Percentiles rank a stretch among this genome's conserved stretches.
Evolutionary conservation across 2,888 invertebrate genomes (phyloP).

Genomic region (Hyles lineata): DNA sequence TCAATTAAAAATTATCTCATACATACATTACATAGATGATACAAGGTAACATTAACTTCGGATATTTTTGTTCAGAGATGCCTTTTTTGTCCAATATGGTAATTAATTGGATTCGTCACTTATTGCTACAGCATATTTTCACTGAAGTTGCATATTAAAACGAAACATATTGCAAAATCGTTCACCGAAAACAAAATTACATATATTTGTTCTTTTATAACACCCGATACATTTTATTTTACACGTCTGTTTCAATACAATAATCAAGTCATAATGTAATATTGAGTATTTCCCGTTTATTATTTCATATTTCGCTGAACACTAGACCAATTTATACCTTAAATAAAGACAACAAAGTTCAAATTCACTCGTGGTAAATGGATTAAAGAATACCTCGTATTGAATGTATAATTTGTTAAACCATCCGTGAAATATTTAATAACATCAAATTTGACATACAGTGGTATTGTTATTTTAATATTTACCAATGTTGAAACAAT

Average conservation of each 20-base stretch:
- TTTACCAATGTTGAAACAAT: background rate
- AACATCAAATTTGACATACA: slow-evolving; percentile 45
- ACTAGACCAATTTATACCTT: background rate
- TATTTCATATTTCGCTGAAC: background rate
- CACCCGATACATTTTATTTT: background rate
- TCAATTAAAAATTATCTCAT: no score
- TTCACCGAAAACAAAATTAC: background rate
- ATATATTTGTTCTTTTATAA: background rate
- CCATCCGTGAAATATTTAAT: slow-evolving; percentile 66
- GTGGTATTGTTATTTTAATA: slow-evolving; percentile 22
- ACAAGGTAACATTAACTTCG: no score
- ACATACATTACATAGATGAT: no score
- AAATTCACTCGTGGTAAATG: background rate
- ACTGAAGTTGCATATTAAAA: no score
- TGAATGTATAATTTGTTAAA: slow-evolving; percentile 62
- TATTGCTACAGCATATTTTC: no score
- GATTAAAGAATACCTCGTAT: slow-evolving; percentile 28
- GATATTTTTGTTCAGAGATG: no score
- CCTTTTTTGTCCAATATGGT: no score
- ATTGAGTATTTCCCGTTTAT: slow-evolving; percentile 1
- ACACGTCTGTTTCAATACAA: background rate
- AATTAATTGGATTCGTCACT: no score
- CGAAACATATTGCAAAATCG: no score
- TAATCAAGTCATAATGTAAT: background rate
- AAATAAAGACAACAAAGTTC: background rate